Base-by-base conservation (phyloP, 2,888 invertebrate genomes). In the Eupithecia abbreviata region DNA sequence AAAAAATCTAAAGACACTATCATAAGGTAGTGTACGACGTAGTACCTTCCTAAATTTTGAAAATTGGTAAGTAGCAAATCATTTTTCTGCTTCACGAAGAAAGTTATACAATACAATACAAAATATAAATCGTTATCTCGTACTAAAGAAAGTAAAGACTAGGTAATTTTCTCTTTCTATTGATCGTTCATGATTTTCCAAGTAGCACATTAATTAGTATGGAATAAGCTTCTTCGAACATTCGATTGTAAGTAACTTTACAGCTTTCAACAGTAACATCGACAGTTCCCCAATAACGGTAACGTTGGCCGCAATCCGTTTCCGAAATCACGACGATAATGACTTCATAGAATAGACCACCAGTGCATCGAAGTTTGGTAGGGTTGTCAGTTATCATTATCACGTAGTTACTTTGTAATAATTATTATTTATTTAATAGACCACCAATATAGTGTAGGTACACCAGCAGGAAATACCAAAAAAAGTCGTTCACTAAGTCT, bases 301-400 rank as follows among this genome's bases (percentile, higher is more conserved):
- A 80, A 81, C 79, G 81, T 80, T 80, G 81, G 77, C 75, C 75
- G 72, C 65, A 78, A 77, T 77, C 75, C 74, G 79, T 79, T 79
- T 79, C 78, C 81, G 77, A 80, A 76, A 74, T 77, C 79, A 75
- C 73, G 62, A 72, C 62, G 75, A 79, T 81, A 77, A 81, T 79
- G 74, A 78, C 76, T 81, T 82, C 81, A 81, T 71, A 77, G 82
- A 80, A 82, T 73, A 78, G 82, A 79, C 82, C 77, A 79, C 82
- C 82, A 78, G 41, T 75, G 73, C 72, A 69, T 62, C 47, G 41
- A 45, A 45, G n/a, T 55, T 55, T 67, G 51, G 18, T 77, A 81
- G 81, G 82, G 80, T 72, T 82, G 79, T 65, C 74, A 71, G 30
- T 30, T 30, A 1, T 30, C 30, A 30, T 47, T 10, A 10, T 9